phyloP scores from a whole-genome alignment of 1,140 invertebrate species.

The Drosophila pruinosa region DNA sequence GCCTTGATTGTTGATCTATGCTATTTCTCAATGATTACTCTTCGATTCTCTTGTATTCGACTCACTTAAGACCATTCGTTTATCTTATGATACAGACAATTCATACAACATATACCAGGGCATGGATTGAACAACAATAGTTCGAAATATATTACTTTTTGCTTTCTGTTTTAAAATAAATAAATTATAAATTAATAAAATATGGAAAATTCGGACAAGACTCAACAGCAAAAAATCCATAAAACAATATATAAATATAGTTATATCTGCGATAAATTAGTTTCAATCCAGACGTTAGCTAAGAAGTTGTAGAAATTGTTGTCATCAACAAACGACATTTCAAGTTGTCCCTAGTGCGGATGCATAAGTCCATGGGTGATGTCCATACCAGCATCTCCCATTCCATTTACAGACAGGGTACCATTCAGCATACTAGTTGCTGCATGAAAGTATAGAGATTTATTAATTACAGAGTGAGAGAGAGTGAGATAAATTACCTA shows the following conservation, averaged over 20 bases:
- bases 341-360: slow-evolving; percentile 49
- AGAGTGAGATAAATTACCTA: slow-evolving; percentile 36
- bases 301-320: slow-evolving; percentile 17
- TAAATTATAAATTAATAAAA: slow-evolving; percentile 14
- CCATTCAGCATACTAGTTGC: slow-evolving; percentile 92
- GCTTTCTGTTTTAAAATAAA: slow-evolving; percentile 26
- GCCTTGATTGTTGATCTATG: slow-evolving; percentile 64
- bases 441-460: slow-evolving; percentile 46
- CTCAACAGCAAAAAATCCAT: slow-evolving; percentile 11
- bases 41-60: slow-evolving; percentile 1
- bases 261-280: neutral
- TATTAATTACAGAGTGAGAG: neutral
- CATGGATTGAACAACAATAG: slow-evolving; percentile 13
- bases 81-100: slow-evolving; percentile 24
- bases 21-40: slow-evolving; percentile 11
- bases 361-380: slow-evolving; percentile 81
- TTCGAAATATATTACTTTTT: neutral
- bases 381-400: slow-evolving; percentile 90
- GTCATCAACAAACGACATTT: slow-evolving; percentile 3
- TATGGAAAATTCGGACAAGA: slow-evolving; percentile 6
- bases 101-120: slow-evolving; percentile 25
- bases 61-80: slow-evolving; percentile 2
- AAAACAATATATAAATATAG: slow-evolving; percentile 9
- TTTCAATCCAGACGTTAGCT: slow-evolving; percentile 18
- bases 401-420: slow-evolving; percentile 90